These are phyloP conservation scores for Chauna torquata DNA, from an alignment of 2,113 vertebrate species.

Conservation along the genomic window DNA sequence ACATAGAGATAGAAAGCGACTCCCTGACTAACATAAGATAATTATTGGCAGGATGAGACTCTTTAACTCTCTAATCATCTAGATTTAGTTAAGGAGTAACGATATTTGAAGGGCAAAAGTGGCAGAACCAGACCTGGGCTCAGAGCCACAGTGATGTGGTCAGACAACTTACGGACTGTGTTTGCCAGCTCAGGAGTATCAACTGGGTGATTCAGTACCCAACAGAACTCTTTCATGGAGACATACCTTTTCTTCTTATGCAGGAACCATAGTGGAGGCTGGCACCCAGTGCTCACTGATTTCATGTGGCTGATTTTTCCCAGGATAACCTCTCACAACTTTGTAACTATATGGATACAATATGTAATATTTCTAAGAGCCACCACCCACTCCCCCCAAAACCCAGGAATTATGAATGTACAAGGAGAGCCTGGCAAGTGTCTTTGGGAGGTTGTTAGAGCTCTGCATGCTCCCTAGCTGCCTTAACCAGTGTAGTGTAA, in stretches of 20 bases:
- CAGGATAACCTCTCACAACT: background rate
- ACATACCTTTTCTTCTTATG: background rate
- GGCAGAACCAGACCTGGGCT: background rate
- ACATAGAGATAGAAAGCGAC: slow-evolving; percentile 27
- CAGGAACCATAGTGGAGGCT: background rate
- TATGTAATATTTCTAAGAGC: background rate
- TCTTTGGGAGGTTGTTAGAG: background rate
- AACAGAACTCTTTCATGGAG: background rate
- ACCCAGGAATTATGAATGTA: background rate
- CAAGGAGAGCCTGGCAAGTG: background rate
- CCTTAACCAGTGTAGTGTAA: background rate
- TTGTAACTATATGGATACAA: background rate
- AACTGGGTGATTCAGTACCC: background rate
- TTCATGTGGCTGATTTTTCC: background rate
- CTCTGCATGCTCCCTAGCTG: background rate
- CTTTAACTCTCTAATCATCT: background rate
- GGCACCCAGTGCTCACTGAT: background rate
- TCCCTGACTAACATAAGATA: slow-evolving; percentile 26
- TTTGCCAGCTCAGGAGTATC: background rate
- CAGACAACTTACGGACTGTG: background rate
- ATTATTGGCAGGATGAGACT: background rate
- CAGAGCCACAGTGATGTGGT: background rate
- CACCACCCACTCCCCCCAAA: background rate
- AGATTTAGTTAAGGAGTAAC: slow-evolving; percentile 5
- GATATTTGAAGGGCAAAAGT: background rate